phyloP scores from a whole-genome alignment of 1,140 invertebrate genomes.

The Aphelenchoides besseyi region DNA sequence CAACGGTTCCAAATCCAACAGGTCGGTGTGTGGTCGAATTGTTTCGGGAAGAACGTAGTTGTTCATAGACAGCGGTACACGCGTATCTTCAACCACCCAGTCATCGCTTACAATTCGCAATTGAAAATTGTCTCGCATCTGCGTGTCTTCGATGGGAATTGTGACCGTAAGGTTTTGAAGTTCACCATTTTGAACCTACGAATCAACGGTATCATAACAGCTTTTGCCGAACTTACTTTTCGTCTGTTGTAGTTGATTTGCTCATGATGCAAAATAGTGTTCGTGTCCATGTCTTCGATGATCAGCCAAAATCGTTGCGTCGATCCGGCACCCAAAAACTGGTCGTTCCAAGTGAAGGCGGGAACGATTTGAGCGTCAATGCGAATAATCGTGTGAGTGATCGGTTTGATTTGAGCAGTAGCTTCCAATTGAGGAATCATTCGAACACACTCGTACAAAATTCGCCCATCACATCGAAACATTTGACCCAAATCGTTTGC shows the following conservation, averaged over 20 bases:
- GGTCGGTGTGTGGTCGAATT: constrained; percentile 87
- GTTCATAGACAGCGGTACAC: constrained; percentile 76
- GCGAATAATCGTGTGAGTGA: constrained; percentile 80
- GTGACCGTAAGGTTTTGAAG: constrained; percentile 85
- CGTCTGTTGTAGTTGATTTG: constrained; percentile 82
- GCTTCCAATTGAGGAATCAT: constrained; percentile 80
- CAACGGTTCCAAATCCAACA: constrained; percentile 84
- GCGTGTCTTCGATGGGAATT: constrained; percentile 84
- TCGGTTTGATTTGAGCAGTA: constrained; percentile 82
- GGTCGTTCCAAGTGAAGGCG: constrained; percentile 85
- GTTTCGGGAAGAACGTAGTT: constrained; percentile 85
- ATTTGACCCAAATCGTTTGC: constrained; percentile 72
- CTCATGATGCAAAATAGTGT: constrained; percentile 93
- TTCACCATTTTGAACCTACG: constrained; percentile 70
- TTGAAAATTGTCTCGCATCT: constrained; percentile 82
- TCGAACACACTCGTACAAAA: constrained; percentile 78
- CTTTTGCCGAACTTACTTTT: constrained; percentile 73
- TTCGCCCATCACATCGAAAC: constrained; percentile 72
- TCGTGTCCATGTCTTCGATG: constrained; percentile 89
- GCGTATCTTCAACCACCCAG: constrained; percentile 79
- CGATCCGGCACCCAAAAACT: constrained; percentile 75
- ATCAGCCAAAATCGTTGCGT: constrained; percentile 93
- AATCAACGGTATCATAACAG: constrained; percentile 29
- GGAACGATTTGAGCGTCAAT: constrained; percentile 79
- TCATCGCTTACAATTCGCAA: constrained; percentile 80